Evolutionary conservation across 2,113 vertebrate species (phyloP), one percentile per base, ranked within the genome.

Genomic region (Picathartes gymnocephalus): DNA sequence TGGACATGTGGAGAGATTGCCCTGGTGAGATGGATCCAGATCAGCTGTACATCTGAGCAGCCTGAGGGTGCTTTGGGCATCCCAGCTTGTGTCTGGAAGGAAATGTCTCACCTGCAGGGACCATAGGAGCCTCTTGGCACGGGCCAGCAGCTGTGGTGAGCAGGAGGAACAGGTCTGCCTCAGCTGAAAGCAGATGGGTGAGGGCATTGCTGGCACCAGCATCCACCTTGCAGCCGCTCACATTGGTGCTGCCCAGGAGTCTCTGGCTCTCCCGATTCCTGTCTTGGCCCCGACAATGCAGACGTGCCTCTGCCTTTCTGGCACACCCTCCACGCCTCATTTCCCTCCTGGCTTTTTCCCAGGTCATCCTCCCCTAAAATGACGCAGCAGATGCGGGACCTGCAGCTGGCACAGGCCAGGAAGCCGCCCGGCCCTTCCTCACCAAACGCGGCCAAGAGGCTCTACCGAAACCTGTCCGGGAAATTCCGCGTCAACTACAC

Each of bases 381-480:
- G 98, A 98, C 98, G 8, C 98, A 98, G 96, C 98, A 98, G 92
- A 98, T 98, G 98, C 97, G 98, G 86, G 98, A 98, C 82, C 95
- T 98, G 82, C 98, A 98, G 96, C 96, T 98, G 80, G 97, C 97
- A 0, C 97, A 98, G 35, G 81, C 98, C 94, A 98, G 98, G 94
- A 99, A 99, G 97, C 97, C 98, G 0, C 96, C 98, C 0, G 98
- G 98, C 89, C 97, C 98, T 33, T 99, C 98, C 33, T 99, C 99
- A 0, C 99, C 99, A 1, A 99, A 98, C 0, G 99, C 99, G 0
- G 99, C 99, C 71, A 99, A 99, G 86, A 98, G 99, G 66, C 98
- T 99, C 13, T 99, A 99, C 97, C 98, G 99, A 79, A 99, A 99
- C 98, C 98, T 99, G 80, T 99, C 99, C 2, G 99, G 99, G 93